A percentile compares a stretch with the other conserved stretches of the same genome.
Evolutionary conservation across 1,140 invertebrate genomes (phyloP).

Genomic region (Apis florea): DNA sequence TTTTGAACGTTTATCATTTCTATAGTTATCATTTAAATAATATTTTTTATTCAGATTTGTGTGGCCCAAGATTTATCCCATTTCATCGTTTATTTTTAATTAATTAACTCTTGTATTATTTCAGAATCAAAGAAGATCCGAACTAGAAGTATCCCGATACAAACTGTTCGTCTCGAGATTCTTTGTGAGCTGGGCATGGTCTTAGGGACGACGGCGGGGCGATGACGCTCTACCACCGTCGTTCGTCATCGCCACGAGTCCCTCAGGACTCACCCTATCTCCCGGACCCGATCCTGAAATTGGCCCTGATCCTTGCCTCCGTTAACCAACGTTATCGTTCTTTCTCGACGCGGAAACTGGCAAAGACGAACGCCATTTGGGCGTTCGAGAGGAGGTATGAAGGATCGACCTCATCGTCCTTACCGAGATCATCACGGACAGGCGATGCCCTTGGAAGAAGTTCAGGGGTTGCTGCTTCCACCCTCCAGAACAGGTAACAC

Average conservation of each 20-base stretch:
- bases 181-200: constrained; percentile 70
- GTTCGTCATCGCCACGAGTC: constrained; percentile 70
- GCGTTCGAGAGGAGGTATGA: constrained; percentile 67
- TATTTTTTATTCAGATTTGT: too few species aligned
- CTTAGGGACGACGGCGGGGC: constrained; percentile 74
- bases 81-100: too few species aligned
- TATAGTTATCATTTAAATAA: too few species aligned
- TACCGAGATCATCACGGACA: constrained; percentile 73
- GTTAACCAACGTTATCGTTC: constrained; percentile 23
- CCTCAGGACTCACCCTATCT: constrained; percentile 70
- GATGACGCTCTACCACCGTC: constrained; percentile 76
- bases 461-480: constrained; percentile 73
- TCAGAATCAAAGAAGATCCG: neutral
- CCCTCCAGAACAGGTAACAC: constrained; percentile 72
- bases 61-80: too few species aligned
- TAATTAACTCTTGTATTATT: neutral
- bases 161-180: constrained; percentile 32
- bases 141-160: neutral
- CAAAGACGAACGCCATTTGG: constrained; percentile 1
- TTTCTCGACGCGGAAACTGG: constrained; percentile 28
- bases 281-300: constrained; percentile 51
- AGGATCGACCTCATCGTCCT: constrained; percentile 68
- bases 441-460: constrained; percentile 74
- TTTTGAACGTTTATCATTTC: too few species aligned
- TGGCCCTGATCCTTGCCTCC: constrained; percentile 39